Evolutionary conservation across 2,888 invertebrate genomes (phyloP).

Genomic region (Drosophila meridiana): DNA sequence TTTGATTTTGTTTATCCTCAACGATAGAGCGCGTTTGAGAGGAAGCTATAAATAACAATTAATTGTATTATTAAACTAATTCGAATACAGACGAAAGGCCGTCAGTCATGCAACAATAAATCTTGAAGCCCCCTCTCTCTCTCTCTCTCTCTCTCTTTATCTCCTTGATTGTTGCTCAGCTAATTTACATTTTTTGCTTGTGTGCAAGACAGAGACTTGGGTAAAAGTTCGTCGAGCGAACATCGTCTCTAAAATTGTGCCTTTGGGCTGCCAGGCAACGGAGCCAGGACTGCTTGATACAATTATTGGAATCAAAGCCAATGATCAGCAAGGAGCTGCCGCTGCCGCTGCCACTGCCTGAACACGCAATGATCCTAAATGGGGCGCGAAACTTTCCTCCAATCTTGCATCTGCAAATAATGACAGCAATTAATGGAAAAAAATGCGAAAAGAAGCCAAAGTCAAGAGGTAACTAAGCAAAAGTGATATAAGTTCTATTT

Average conservation of each 20-base stretch:
- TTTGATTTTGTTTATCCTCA: conserved; percentile 22
- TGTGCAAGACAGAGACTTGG: conserved; percentile 41
- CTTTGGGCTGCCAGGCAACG: conserved; percentile 36
- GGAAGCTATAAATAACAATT: conserved; percentile 81
- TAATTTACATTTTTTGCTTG: conserved; percentile 74
- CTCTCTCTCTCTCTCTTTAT: not conserved
- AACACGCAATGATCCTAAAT: conserved; percentile 43
- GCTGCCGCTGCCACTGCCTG: conserved; percentile 12
- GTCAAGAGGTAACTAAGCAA: no score
- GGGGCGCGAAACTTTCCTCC: conserved; percentile 38
- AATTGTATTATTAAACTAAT: conserved; percentile 82
- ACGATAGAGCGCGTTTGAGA: conserved; percentile 35
- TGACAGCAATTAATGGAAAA: conserved; percentile 54
- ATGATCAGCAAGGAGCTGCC: conserved; percentile 69
- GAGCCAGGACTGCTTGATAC: conserved; percentile 48
- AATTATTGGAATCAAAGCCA: conserved; percentile 76
- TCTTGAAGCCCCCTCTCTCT: conserved; percentile 30
- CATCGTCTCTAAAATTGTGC: conserved; percentile 67
- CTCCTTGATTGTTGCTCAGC: conserved; percentile 37
- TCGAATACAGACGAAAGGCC: conserved; percentile 72
- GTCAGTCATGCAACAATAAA: conserved; percentile 79
- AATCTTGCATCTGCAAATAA: conserved; percentile 49
- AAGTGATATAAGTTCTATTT: conserved; percentile 1
- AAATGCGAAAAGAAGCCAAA: not conserved
- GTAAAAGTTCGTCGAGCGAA: conserved; percentile 63